phyloP scores from a whole-genome alignment of 2,888 invertebrate species.

The Acleris cristana region DNA sequence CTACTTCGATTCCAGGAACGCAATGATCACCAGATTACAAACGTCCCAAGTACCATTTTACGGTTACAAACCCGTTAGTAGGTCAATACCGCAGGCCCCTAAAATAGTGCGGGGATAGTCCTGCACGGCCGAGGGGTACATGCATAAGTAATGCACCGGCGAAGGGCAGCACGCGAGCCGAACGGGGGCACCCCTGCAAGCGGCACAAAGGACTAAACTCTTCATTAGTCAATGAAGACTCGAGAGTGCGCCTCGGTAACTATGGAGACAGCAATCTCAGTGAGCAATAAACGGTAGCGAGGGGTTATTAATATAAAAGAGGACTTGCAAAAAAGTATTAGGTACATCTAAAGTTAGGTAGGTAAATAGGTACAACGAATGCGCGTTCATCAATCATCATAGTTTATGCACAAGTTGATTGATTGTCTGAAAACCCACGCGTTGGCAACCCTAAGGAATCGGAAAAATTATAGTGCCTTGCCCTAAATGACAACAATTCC shows the following conservation, averaged over 20 bases:
- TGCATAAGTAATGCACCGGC: constrained; percentile 80
- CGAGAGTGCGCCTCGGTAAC: constrained; percentile 43
- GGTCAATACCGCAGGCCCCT: constrained; percentile 31
- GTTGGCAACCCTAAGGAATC: background rate
- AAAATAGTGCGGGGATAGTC: constrained; percentile 34
- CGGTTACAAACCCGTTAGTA: constrained; percentile 4
- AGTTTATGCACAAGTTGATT: no score
- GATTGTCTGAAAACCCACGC: no score
- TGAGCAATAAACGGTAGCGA: background rate
- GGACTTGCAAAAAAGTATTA: no score
- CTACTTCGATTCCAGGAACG: no score
- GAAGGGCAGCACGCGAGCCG: constrained; percentile 78
- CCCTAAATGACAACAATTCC: constrained; percentile 32
- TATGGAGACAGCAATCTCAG: constrained; percentile 31
- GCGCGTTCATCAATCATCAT: no score
- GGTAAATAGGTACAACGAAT: no score
- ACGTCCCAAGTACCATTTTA: no score
- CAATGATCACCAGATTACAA: no score
- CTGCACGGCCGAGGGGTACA: constrained; percentile 52
- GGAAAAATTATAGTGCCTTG: constrained; percentile 14
- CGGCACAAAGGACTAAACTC: constrained; percentile 57
- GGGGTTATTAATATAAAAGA: no score
- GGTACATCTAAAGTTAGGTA: no score
- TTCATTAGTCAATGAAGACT: constrained; percentile 71
- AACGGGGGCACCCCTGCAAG: constrained; percentile 57